These are phyloP conservation scores for Clavelina lepadiformis DNA, from an alignment of 23 tunicate species.

Conservation along the genomic window DNA sequence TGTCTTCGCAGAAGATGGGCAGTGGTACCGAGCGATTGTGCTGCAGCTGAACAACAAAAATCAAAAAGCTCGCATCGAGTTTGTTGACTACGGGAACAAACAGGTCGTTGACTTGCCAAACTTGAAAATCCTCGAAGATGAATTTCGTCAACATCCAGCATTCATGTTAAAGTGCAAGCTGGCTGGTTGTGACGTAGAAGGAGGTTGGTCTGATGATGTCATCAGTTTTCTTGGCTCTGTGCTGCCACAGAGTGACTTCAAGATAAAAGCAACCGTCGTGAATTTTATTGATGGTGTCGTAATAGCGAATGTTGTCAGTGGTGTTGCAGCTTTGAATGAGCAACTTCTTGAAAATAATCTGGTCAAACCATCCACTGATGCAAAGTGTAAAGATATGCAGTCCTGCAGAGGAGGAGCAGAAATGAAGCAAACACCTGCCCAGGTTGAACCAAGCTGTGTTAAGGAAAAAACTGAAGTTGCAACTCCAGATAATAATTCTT, in stretches of 20 bases:
- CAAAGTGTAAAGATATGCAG: no score
- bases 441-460: no score
- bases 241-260: slow-evolving; percentile 5
- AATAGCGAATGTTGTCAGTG: not conserved
- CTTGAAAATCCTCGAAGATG: slow-evolving; percentile 8
- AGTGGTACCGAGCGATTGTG: slow-evolving; percentile 46
- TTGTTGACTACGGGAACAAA: slow-evolving; percentile 59
- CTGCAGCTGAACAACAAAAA: not conserved
- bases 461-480: no score
- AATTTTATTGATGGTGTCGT: slow-evolving; percentile 1
- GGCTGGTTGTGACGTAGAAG: not conserved
- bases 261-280: not conserved
- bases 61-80: slow-evolving; percentile 11
- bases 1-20: slow-evolving; percentile 32
- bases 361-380: no score
- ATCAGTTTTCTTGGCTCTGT: not conserved
- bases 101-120: not conserved
- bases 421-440: no score
- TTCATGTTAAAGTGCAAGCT: slow-evolving; percentile 18
- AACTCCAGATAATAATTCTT: no score
- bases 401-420: no score
- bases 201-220: slow-evolving; percentile 20
- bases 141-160: slow-evolving; percentile 35
- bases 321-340: slow-evolving; percentile 3
- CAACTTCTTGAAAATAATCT: no score